These are phyloP conservation scores for Rotaria sp. DNA, from an alignment of 2,888 invertebrate species.

Conservation along the genomic window DNA sequence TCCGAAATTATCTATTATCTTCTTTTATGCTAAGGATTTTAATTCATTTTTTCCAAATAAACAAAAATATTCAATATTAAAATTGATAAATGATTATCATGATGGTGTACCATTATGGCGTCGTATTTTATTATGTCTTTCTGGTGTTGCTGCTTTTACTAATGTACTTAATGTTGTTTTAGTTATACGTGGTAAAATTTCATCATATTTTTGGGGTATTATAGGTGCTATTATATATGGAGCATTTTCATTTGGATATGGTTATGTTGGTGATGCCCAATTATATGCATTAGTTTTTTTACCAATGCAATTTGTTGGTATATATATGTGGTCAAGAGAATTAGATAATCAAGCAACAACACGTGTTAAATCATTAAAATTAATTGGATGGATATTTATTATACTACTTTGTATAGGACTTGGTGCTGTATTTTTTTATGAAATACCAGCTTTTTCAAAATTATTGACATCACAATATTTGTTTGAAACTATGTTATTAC, in stretches of 20 bases:
- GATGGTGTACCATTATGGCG: neutral
- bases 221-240: neutral
- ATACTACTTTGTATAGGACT: neutral
- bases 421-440: neutral
- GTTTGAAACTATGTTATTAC: neutral
- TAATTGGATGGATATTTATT: neutral
- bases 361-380: constrained; percentile 2
- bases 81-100: neutral
- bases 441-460: constrained; percentile 24
- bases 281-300: constrained; percentile 5
- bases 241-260: neutral
- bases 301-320: constrained; percentile 7
- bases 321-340: constrained; percentile 7
- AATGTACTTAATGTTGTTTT: constrained; percentile 25
- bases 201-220: constrained; percentile 6
- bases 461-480: constrained; percentile 11
- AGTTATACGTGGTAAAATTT: neutral
- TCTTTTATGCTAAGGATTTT: neutral
- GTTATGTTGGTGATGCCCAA: constrained; percentile 24
- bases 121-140: constrained; percentile 7
- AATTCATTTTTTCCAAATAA: neutral
- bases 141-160: neutral
- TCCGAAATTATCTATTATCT: neutral
- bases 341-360: neutral
- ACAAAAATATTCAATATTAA: neutral